A percentile compares a stretch with the other conserved stretches of the same genome.
Conservation (phyloP, 1,140 invertebrate genomes). For the Diprion similis region DNA sequence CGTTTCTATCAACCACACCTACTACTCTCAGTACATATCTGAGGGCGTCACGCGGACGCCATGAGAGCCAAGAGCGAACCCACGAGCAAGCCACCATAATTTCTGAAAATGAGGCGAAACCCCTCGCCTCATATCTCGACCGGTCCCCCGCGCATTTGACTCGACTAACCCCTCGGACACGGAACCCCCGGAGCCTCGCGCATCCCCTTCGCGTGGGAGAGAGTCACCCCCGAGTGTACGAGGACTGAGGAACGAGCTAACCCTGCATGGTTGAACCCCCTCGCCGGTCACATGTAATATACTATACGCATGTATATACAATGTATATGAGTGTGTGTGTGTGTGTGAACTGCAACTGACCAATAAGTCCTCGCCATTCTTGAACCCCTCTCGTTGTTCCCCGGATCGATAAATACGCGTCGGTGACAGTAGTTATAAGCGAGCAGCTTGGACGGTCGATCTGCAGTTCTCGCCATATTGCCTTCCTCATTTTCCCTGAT, state of each 20-base stretch:
- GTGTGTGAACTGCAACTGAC: neutral
- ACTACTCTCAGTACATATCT: neutral
- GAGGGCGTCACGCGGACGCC: neutral
- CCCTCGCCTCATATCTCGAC: slow-evolving; percentile 22
- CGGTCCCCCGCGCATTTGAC: slow-evolving; percentile 23
- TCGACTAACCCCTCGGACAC: slow-evolving; percentile 8
- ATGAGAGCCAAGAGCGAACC: slow-evolving; percentile 19
- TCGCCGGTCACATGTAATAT: too few species aligned
- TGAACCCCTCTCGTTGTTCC: neutral
- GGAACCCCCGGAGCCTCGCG: neutral
- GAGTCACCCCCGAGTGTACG: neutral
- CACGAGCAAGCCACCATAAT: slow-evolving; percentile 35
- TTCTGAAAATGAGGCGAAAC: slow-evolving; percentile 38
- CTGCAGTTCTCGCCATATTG: too few species aligned
- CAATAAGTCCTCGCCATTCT: neutral
- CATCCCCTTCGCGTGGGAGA: neutral
- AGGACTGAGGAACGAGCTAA: neutral
- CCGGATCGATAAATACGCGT: neutral
- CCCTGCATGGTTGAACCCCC: neutral
- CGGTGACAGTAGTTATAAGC: too few species aligned
- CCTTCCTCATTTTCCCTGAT: too few species aligned
- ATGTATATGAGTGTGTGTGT: neutral
- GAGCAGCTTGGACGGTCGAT: too few species aligned
- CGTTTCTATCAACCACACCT: too few species aligned
- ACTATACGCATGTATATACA: too few species aligned